Base-by-base conservation (phyloP, 2,888 invertebrate species). In the Patella depressa region DNA sequence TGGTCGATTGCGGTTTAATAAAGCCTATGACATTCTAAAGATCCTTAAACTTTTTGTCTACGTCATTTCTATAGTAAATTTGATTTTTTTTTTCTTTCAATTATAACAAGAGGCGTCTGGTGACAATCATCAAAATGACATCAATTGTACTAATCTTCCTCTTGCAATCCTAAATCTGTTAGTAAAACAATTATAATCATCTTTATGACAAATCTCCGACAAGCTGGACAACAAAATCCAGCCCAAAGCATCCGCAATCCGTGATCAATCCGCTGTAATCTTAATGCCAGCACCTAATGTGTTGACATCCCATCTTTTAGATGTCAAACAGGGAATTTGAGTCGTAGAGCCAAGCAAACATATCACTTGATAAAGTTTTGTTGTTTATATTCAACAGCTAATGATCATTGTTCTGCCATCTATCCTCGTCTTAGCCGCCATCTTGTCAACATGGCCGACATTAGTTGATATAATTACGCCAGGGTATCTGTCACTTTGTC, bases 111-210 rank as follows among this genome's bases (percentile, higher is more conserved):
- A 45, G 45, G 45, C 45, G 45, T 45, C 45, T 45, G 45, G 45
- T n/a, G 19, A 65, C 65, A 65, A 14, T 65, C 65, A 65, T 65
- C 65, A 65, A 65, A 65, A 65, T 65, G 65, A 24, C 65, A 65
- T 65, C 65, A 65, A 65, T 65, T 65, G 65, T 65, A 24, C 19
- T 65, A 65, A 65, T 65, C 65, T 65, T 24, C 24, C 24, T 65
- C 19, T 19, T 65, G 24, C 65, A 12, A 9, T 24, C 19, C 24
- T 24, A 65, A 65, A 65, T 65, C 65, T 65, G 19, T 65, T 65
- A 65, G 65, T 65, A 65, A 65, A 65, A 65, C 65, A 65, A 65
- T 65, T 24, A 65, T 65, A 65, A 65, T 65, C 19, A 65, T 65
- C 65, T 65, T 24, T 19, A 24, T 65, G 65, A 65, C 65, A 65